Evolutionary conservation across 2,797 vertebrate genomes (phyloP).

Genomic region (Protonibea diacanthus): DNA sequence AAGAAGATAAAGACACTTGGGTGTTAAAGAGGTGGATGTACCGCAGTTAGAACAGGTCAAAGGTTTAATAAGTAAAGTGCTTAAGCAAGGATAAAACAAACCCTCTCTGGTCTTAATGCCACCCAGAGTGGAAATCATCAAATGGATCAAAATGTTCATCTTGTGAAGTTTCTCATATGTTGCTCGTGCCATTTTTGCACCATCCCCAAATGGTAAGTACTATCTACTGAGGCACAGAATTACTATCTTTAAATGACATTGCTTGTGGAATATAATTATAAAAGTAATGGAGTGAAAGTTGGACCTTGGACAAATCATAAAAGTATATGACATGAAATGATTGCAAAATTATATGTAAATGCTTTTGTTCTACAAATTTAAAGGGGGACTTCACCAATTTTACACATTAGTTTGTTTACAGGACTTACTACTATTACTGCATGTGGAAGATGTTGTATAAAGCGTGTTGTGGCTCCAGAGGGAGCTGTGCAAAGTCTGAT

Average conservation of each 20-base stretch:
- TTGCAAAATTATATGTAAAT: not conserved
- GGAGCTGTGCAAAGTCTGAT: too few species aligned
- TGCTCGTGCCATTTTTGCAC: not conserved
- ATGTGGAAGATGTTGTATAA: too few species aligned
- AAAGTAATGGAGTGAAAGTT: slow-evolving; percentile 16
- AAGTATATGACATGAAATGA: not conserved
- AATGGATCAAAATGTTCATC: slow-evolving; percentile 46
- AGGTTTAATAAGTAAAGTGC: slow-evolving; percentile 68
- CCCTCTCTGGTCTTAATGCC: slow-evolving; percentile 47
- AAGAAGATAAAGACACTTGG: slow-evolving; percentile 56
- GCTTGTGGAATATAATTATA: slow-evolving; percentile 17
- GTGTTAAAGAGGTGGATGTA: slow-evolving; percentile 58
- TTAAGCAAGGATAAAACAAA: slow-evolving; percentile 76
- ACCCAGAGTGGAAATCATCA: slow-evolving; percentile 44
- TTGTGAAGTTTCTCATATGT: slow-evolving; percentile 33
- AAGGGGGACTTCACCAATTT: not conserved
- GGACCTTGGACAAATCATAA: not conserved
- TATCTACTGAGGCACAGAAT: not conserved
- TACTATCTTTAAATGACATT: not conserved
- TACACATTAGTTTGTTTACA: not conserved
- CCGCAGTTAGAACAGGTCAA: slow-evolving; percentile 47
- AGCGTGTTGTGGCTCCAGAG: too few species aligned
- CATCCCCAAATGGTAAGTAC: not conserved
- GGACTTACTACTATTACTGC: too few species aligned
- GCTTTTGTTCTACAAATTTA: not conserved